Conservation (phyloP, 2,797 vertebrate genomes). For the Champsocephalus esox region DNA sequence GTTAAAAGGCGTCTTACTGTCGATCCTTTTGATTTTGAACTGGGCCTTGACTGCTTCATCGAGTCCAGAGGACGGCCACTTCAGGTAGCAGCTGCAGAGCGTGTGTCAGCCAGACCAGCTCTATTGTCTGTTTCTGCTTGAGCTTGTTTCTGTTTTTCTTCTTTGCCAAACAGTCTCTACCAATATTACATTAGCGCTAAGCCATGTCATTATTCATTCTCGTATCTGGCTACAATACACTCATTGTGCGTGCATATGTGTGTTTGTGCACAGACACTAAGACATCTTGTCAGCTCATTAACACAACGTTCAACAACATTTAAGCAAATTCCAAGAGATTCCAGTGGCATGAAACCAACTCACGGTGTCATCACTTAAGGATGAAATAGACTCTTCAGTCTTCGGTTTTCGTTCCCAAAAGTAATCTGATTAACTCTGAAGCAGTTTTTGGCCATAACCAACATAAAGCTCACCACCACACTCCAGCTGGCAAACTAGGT, state of each 20-base stretch:
- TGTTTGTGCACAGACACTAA: slow-evolving; percentile 5
- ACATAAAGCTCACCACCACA: neutral
- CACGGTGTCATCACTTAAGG: neutral
- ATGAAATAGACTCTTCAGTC: neutral
- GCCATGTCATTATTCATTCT: neutral
- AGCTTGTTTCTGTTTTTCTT: slow-evolving; percentile 1
- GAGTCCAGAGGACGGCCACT: slow-evolving; percentile 71
- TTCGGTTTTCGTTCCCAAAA: neutral
- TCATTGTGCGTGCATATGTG: neutral
- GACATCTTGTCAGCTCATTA: slow-evolving; percentile 15
- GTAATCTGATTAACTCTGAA: neutral
- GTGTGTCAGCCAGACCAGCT: neutral
- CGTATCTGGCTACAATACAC: neutral
- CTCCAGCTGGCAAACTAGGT: neutral
- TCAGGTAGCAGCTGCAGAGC: slow-evolving; percentile 70
- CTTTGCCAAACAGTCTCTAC: slow-evolving; percentile 11
- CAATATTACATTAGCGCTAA: slow-evolving; percentile 1
- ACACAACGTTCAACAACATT: neutral
- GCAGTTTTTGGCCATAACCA: neutral
- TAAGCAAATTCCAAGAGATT: neutral
- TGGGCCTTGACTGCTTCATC: slow-evolving; percentile 81
- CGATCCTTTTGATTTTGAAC: slow-evolving; percentile 88
- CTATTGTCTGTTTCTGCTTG: slow-evolving; percentile 4
- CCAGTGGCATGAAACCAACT: slow-evolving; percentile 8
- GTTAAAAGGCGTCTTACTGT: slow-evolving; percentile 90